Conservation (phyloP, 2,797 vertebrate genomes). For the Pseudocheirus occidentalis region DNA sequence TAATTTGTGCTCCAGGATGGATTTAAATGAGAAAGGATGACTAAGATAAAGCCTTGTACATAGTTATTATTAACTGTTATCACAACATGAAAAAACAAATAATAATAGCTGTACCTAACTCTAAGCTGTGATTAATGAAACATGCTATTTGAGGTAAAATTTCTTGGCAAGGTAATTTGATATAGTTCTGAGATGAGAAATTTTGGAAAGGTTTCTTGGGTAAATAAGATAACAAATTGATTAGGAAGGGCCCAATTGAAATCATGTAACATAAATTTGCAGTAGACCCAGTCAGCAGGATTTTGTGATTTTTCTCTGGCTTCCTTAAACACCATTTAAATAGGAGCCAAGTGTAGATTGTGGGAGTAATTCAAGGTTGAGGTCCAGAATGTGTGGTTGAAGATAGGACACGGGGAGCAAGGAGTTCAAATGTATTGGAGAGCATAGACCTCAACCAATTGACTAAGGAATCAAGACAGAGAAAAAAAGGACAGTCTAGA, state of each 20-base stretch:
- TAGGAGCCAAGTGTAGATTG: not conserved
- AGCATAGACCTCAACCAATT: not conserved
- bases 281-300: not conserved
- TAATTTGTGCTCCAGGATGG: not conserved
- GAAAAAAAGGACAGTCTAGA: not conserved
- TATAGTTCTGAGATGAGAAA: not conserved
- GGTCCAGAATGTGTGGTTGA: not conserved
- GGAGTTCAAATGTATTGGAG: not conserved
- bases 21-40: not conserved
- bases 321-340: not conserved
- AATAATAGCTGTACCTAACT: not conserved
- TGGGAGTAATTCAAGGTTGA: not conserved
- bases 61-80: not conserved
- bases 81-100: not conserved
- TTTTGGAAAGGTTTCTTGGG: not conserved
- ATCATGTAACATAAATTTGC: not conserved
- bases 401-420: not conserved
- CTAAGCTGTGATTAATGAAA: not conserved
- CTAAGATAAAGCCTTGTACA: not conserved
- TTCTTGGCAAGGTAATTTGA: not conserved
- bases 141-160: not conserved
- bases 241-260: not conserved
- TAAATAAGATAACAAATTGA: not conserved
- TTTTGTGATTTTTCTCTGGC: not conserved
- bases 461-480: not conserved